These are phyloP conservation scores for Cossypha heuglini DNA, from an alignment of 2,797 vertebrate species.

Conservation along the genomic window DNA sequence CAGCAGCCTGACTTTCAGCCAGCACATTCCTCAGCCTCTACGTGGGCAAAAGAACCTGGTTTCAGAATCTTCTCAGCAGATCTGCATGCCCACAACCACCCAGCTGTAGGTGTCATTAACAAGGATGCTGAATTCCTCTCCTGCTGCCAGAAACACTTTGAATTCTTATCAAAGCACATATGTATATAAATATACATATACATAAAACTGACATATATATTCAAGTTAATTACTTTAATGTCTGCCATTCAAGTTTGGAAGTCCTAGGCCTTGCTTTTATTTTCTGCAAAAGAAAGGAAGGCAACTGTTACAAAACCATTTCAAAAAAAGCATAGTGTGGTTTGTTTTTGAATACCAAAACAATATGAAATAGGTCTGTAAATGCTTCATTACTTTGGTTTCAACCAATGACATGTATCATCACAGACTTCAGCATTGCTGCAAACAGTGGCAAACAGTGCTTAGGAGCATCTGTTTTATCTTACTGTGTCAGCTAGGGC, in stretches of 20 bases:
- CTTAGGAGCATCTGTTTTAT: conserved; percentile 38
- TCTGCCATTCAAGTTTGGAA: neutral
- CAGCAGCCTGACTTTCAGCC: neutral
- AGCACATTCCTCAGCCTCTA: neutral
- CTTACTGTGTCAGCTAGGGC: conserved; percentile 23
- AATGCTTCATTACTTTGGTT: neutral
- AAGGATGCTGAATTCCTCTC: neutral
- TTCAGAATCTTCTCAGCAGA: neutral
- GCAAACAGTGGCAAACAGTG: conserved; percentile 20
- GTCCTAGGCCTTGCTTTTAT: neutral
- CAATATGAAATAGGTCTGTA: neutral
- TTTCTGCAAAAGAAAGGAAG: neutral
- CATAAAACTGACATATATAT: neutral
- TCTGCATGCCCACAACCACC: neutral
- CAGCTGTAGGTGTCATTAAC: neutral
- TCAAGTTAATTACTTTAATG: neutral
- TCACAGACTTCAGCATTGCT: neutral
- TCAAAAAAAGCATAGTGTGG: neutral
- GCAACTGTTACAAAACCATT: neutral
- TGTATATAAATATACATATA: neutral
- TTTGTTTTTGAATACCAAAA: neutral
- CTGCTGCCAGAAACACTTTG: neutral
- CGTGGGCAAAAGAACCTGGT: neutral
- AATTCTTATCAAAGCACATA: neutral
- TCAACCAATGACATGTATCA: neutral